A percentile compares a stretch with the other conserved stretches of the same genome.
These are phyloP conservation scores for Elymnias hypermnestra DNA, from an alignment of 1,140 invertebrate genomes.

Conservation along the genomic window DNA sequence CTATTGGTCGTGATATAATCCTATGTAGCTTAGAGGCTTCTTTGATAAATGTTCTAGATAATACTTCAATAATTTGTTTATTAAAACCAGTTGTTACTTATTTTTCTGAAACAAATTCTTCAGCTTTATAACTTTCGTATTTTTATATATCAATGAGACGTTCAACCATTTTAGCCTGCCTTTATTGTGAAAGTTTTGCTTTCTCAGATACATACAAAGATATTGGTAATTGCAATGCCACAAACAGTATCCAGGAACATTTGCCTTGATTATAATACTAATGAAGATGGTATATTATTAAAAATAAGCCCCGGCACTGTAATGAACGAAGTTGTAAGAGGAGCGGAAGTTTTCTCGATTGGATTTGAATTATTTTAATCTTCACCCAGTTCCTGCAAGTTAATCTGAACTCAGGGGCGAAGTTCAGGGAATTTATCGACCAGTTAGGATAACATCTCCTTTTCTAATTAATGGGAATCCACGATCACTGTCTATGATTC, in stretches of 20 bases:
- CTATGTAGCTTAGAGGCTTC: too few species aligned
- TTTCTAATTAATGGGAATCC: slow-evolving; percentile 16
- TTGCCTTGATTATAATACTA: background rate
- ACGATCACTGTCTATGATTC: slow-evolving; percentile 13
- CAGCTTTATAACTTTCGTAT: too few species aligned
- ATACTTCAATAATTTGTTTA: too few species aligned
- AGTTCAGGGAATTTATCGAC: slow-evolving; percentile 17
- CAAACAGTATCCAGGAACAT: background rate
- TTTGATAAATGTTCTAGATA: too few species aligned
- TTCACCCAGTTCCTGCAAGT: slow-evolving; percentile 5
- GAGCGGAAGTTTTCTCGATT: slow-evolving; percentile 13
- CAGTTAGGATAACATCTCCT: slow-evolving; percentile 1
- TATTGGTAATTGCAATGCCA: too few species aligned
- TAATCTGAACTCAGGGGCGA: slow-evolving; percentile 12
- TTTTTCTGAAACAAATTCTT: too few species aligned
- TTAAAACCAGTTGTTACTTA: too few species aligned
- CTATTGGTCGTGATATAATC: too few species aligned
- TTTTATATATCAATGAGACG: too few species aligned
- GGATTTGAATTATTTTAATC: slow-evolving; percentile 22
- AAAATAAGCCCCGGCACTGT: slow-evolving; percentile 1
- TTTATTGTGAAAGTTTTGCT: too few species aligned
- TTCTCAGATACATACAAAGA: too few species aligned
- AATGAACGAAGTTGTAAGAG: slow-evolving; percentile 14
- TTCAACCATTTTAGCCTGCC: too few species aligned
- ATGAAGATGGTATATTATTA: slow-evolving; percentile 1